Conservation (phyloP, 2,888 invertebrate genomes). For the Actias luna region DNA sequence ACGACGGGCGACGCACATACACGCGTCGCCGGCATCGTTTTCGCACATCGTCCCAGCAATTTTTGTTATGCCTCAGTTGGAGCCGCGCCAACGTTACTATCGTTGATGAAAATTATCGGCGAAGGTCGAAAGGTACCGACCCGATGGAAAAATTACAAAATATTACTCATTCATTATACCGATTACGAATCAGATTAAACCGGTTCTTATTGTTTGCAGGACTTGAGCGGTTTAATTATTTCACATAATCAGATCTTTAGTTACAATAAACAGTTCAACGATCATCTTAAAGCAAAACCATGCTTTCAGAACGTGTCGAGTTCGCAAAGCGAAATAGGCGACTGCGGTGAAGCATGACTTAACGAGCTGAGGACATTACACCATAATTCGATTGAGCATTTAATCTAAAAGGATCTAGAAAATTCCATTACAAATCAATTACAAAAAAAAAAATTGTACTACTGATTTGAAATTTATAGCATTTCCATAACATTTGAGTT, state of each 20-base stretch:
- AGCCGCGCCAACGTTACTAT: conserved; percentile 52
- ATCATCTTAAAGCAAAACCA: conserved; percentile 33
- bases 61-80: conserved; percentile 61
- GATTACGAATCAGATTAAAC: conserved; percentile 8
- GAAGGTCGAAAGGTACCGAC: conserved; percentile 51
- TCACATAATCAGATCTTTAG: not conserved
- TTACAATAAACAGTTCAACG: conserved; percentile 25
- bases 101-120: conserved; percentile 48
- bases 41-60: conserved; percentile 44
- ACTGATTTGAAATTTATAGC: too few species aligned
- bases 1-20: conserved; percentile 40
- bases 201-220: conserved; percentile 6
- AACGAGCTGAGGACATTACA: conserved; percentile 24
- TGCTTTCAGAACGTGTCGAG: conserved; percentile 30
- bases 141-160: conserved; percentile 34
- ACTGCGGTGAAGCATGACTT: conserved; percentile 31
- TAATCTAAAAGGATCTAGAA: not conserved
- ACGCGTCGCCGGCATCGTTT: conserved; percentile 38
- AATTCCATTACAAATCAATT: too few species aligned
- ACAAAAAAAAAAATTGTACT: too few species aligned
- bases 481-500: too few species aligned
- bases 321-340: conserved; percentile 28
- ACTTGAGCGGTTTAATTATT: not conserved
- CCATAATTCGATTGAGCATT: conserved; percentile 22
- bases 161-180: conserved; percentile 20